phyloP scores from a whole-genome alignment of 30 jellyfish, hydroid and myxozoan species.

The Chrysaora quinquecirrha region DNA sequence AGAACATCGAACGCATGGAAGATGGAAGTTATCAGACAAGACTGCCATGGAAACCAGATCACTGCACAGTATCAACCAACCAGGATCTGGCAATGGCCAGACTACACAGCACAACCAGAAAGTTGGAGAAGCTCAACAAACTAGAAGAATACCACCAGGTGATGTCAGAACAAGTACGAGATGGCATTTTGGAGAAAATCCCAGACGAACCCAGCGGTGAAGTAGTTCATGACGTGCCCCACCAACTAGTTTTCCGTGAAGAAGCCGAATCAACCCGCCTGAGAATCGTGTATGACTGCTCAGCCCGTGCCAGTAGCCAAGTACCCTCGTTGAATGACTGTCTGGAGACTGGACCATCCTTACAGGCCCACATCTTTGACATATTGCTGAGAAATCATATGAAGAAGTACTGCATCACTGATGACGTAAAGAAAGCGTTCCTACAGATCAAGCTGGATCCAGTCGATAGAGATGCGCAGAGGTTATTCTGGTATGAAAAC shows the following conservation, averaged over 20 bases:
- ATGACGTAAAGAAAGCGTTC: slow-evolving; percentile 84
- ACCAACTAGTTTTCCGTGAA: slow-evolving; percentile 69
- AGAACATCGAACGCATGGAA: slow-evolving; percentile 22
- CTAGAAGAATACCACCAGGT: slow-evolving; percentile 67
- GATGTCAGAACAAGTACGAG: slow-evolving; percentile 67
- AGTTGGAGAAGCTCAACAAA: slow-evolving; percentile 38
- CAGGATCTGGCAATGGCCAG: slow-evolving; percentile 56
- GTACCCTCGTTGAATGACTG: slow-evolving; percentile 82
- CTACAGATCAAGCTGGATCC: slow-evolving; percentile 56
- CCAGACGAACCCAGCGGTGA: slow-evolving; percentile 70
- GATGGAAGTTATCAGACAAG: slow-evolving; percentile 62
- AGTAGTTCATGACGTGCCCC: slow-evolving; percentile 74
- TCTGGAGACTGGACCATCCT: slow-evolving; percentile 79
- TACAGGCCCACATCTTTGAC: slow-evolving; percentile 65
- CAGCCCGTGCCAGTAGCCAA: slow-evolving; percentile 56
- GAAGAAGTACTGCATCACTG: slow-evolving; percentile 62
- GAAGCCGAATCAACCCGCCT: slow-evolving; percentile 58
- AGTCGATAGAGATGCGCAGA: slow-evolving; percentile 76
- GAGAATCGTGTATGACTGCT: slow-evolving; percentile 71
- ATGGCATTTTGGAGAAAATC: slow-evolving; percentile 71
- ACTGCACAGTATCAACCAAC: slow-evolving; percentile 51
- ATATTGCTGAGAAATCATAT: slow-evolving; percentile 72
- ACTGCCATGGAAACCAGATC: slow-evolving; percentile 55
- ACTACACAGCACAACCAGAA: slow-evolving; percentile 62
- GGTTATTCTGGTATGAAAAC: slow-evolving; percentile 72